phyloP scores from a whole-genome alignment of 1,140 invertebrate species.

The Megalopta genalis region DNA sequence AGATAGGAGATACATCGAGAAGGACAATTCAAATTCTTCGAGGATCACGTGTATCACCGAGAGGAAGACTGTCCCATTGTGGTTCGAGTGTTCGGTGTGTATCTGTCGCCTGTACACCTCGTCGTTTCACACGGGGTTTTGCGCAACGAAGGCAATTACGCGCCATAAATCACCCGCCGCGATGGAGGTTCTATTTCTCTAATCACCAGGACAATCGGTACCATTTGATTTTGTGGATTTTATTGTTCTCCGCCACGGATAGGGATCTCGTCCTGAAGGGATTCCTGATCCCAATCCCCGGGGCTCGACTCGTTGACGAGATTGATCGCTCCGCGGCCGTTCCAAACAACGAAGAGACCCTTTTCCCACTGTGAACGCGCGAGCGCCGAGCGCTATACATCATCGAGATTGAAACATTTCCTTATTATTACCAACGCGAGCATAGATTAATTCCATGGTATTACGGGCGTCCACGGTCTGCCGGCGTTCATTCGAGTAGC shows the following conservation, averaged over 20 bases:
- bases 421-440: conserved; percentile 79
- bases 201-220: conserved; percentile 26
- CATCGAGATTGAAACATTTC: conserved; percentile 80
- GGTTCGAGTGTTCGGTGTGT: not conserved
- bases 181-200: conserved; percentile 18
- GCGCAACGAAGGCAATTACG: conserved; percentile 32
- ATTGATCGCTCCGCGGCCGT: conserved; percentile 60
- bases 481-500: conserved; percentile 54
- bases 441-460: conserved; percentile 78
- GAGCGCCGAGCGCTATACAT: conserved; percentile 74
- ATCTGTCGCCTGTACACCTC: not conserved
- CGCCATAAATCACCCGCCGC: conserved; percentile 24
- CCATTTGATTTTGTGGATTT: conserved; percentile 48
- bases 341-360: conserved; percentile 56
- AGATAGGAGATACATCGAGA: not conserved
- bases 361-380: conserved; percentile 57
- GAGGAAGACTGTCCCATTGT: conserved; percentile 3
- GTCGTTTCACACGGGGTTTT: conserved; percentile 9
- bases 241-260: conserved; percentile 33
- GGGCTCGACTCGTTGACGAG: conserved; percentile 59
- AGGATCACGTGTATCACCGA: not conserved
- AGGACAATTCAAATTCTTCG: not conserved
- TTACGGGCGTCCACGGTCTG: conserved; percentile 63
- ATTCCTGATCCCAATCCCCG: conserved; percentile 54
- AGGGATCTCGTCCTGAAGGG: conserved; percentile 39